Base-by-base conservation (phyloP, 2,888 invertebrate genomes). In the Agriopis marginaria region DNA sequence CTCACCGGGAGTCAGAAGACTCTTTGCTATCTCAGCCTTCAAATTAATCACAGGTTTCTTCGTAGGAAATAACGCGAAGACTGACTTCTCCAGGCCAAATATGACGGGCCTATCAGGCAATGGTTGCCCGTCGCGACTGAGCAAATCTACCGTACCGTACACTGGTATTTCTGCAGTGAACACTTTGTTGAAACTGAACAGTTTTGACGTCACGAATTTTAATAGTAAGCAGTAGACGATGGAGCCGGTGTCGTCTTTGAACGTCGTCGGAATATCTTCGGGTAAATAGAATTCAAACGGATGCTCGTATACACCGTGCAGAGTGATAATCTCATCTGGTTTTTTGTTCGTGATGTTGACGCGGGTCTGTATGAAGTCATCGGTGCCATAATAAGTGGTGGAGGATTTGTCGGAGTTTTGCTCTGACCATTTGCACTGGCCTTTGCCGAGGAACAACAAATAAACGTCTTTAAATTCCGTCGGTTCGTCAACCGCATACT, bases 401-500 rank as follows among this genome's bases (percentile, higher is more conserved):
- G 60, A 60, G 1, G 60, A 49, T 14, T 60, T 60, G 39, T 49
- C 14, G 3, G 45, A 47, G 47, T 63, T 40, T 23, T 47, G 12
- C 51, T 67, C 63, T 10, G 40, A 47, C 71, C 67, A 71, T 9
- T n/a, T 56, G 32, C 75, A 77, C 11, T 62, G 32, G 40, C 76
- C 79, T 68, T 68, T 75, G 44, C 76, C 76, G 5, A 72, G 47
- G 1, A 81, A 63, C 1, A 77, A 72, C 14, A 81, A 45, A 45
- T 58, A 66, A 8, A 81, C 76, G 12, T 61, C 74, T 39, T 66
- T 74, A 10, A 63, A 75, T 49, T 63, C 75, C 7, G 65, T 71
- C 0, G 72, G 73, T 64, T 77, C 73, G 9, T 77, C 77, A 54
- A 14, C 32, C 1, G 60, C 60, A 14, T 60, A 60, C 10, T 60